phyloP scores from a whole-genome alignment of 2,888 invertebrate species.

The Zygogramma bicolorata region DNA sequence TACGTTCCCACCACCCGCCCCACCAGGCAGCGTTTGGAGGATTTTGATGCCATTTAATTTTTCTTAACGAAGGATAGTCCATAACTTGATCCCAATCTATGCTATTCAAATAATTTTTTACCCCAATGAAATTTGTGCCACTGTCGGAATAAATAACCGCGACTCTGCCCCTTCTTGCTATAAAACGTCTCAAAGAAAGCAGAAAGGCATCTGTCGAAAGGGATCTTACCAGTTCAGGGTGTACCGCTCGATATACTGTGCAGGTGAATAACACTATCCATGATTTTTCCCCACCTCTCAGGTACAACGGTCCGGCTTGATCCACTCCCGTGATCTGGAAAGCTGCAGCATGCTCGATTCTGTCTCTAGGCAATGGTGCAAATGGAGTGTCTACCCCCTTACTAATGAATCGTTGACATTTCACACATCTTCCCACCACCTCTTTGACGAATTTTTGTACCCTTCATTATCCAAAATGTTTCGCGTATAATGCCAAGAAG shows the following conservation, averaged over 20 bases:
- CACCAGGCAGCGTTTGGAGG: slow-evolving; percentile 63
- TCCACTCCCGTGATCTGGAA: slow-evolving; percentile 58
- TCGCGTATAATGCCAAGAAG: slow-evolving; percentile 38
- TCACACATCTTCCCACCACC: slow-evolving; percentile 36
- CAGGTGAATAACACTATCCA: slow-evolving; percentile 63
- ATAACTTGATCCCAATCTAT: slow-evolving; percentile 30
- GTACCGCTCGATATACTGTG: slow-evolving; percentile 58
- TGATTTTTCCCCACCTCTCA: slow-evolving; percentile 48
- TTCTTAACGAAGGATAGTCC: slow-evolving; percentile 31
- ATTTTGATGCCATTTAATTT: slow-evolving; percentile 59
- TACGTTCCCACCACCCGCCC: too few relatives aligned
- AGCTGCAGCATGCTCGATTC: slow-evolving; percentile 46
- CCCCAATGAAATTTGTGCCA: too few relatives aligned
- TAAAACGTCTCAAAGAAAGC: slow-evolving; percentile 41
- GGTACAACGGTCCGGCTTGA: slow-evolving; percentile 58
- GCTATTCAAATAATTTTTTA: too few relatives aligned
- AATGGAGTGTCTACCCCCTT: slow-evolving; percentile 40
- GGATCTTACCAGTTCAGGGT: slow-evolving; percentile 58
- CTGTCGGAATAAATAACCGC: neutral
- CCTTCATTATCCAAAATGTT: slow-evolving; percentile 42
- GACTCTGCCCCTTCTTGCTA: slow-evolving; percentile 11
- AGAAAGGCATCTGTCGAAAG: slow-evolving; percentile 47
- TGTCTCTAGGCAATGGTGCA: slow-evolving; percentile 51
- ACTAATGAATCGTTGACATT: slow-evolving; percentile 38
- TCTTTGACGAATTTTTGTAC: slow-evolving; percentile 28